Base-by-base conservation (phyloP, 2,113 vertebrate species). In the Salvelinus sp. region DNA sequence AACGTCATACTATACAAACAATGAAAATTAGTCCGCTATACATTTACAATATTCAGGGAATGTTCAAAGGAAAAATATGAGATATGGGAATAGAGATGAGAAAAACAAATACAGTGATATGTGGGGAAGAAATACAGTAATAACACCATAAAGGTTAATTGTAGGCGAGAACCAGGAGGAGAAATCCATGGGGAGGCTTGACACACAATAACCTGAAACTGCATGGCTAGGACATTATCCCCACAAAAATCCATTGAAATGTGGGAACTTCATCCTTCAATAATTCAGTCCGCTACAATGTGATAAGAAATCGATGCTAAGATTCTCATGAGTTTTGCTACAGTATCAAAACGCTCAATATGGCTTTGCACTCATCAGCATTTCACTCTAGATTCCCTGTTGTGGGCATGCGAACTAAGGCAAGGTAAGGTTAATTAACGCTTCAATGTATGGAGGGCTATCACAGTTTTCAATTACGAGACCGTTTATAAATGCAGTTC, bases 361-460 rank as follows among this genome's bases (percentile, higher is more conserved):
- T 1, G 65, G 77, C 79, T 85, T 84, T 82, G 77, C 68, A n/a
- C 78, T 72, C 81, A 87, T 90, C 87, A 88, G 88, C 84, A 83
- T 71, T 78, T 58, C 64, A 79, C 63, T 68, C 73, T 60, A 50
- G 84, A 83, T 79, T 86, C 79, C 80, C 77, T 67, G 2, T 75
- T 57, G 83, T 83, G 76, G 85, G 87, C 83, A 82, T 71, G 82
- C 74, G 22, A 28, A 54, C 16, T 18, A 18, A 54, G 12, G 50
- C 50, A 66, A 73, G 80, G 86, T 23, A 85, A 90, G 88, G 88
- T 90, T 89, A 87, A 77, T 79, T 76, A 76, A 65, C 74, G 47
- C 79, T 72, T 79, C 64, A 57, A 77, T 12, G 2, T 27, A 70
- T 22, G 18, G n/a, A 48, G 66, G 33, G 60, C 10, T 47, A 58